These are phyloP conservation scores for Ferrisia virgata DNA, from an alignment of 2,888 invertebrate genomes.

Conservation along the genomic window DNA sequence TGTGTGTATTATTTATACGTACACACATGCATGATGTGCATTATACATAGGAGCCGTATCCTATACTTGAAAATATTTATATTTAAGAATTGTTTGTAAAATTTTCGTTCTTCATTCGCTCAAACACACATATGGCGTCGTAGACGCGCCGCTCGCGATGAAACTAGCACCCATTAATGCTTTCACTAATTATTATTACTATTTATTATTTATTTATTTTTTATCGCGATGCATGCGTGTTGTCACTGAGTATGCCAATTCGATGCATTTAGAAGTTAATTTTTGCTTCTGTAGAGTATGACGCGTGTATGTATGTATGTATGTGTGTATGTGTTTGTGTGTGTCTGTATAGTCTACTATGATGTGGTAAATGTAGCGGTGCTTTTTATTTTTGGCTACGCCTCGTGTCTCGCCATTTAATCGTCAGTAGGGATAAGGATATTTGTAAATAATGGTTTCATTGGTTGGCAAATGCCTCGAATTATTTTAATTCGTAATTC, in stretches of 20 bases:
- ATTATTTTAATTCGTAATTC: constrained; percentile 23
- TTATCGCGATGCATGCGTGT: not conserved
- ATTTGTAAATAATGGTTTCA: constrained; percentile 22
- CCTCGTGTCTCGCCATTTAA: not conserved
- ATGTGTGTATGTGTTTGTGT: not conserved
- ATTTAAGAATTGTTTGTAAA: not conserved
- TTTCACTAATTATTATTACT: not conserved
- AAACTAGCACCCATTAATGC: not conserved
- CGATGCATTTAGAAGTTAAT: not conserved
- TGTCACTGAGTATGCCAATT: not conserved
- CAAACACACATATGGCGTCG: not conserved
- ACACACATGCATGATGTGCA: not conserved
- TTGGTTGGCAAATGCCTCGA: not conserved
- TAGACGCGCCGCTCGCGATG: not conserved
- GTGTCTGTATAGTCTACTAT: not conserved
- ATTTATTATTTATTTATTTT: not conserved
- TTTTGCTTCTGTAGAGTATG: no score
- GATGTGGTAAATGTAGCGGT: not conserved
- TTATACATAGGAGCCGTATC: not conserved
- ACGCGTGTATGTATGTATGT: no score
- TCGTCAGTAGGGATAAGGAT: constrained; percentile 18
- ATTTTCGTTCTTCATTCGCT: not conserved
- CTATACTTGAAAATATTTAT: not conserved
- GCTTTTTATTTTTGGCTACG: constrained; percentile 18
- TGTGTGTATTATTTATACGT: not conserved